These are phyloP conservation scores for Mythimna vitellina DNA, from an alignment of 2,888 invertebrate genomes.

Conservation along the genomic window DNA sequence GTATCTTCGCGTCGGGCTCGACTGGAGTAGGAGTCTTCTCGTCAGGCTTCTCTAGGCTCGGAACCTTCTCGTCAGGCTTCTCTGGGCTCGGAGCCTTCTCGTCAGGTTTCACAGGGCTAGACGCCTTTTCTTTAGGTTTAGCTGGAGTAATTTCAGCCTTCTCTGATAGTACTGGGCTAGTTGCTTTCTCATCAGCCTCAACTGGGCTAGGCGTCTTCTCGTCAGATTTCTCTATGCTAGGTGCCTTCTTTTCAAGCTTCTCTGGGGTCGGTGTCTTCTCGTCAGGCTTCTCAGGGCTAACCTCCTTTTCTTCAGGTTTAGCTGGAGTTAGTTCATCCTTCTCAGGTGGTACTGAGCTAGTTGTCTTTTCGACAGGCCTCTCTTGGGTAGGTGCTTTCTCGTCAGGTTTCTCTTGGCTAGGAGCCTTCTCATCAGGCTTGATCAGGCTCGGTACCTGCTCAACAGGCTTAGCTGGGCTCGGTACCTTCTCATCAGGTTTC, in stretches of 20 bases:
- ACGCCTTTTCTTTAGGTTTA: background rate
- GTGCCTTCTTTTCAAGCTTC: background rate
- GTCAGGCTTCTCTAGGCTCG: too few species aligned
- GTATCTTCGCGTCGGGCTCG: background rate
- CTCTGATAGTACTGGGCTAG: background rate
- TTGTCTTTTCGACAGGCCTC: background rate
- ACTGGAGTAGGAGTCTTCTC: background rate
- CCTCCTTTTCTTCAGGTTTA: background rate
- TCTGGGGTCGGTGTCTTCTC: background rate
- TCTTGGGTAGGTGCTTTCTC: background rate
- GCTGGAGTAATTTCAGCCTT: background rate
- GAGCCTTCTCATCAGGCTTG: constrained; percentile 25
- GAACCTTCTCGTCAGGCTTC: background rate
- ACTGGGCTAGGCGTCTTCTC: background rate
- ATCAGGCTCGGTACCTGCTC: constrained; percentile 22
- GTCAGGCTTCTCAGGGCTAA: background rate
- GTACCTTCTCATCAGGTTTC: background rate
- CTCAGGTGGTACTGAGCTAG: background rate
- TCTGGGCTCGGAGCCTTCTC: background rate
- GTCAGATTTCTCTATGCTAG: background rate
- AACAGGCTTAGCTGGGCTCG: background rate
- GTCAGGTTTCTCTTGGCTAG: constrained; percentile 19
- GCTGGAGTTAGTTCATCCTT: background rate
- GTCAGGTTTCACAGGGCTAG: constrained; percentile 3
- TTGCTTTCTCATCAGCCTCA: background rate